phyloP scores from a whole-genome alignment of 2,113 vertebrate species.

The Callionymus lyra region DNA sequence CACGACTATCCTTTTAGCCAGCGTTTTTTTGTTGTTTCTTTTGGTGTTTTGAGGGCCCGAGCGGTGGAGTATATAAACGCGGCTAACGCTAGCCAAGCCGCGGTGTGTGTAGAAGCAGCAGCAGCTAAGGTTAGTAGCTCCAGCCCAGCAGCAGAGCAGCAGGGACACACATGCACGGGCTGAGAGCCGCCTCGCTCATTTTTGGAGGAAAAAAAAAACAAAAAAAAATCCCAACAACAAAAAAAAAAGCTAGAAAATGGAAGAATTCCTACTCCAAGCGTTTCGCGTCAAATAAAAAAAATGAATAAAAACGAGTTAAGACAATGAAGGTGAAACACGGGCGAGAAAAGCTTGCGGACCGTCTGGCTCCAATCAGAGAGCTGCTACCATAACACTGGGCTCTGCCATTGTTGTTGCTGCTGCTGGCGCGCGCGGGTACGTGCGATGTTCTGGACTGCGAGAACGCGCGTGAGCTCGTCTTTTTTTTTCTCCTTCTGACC shows the following conservation, averaged over 20 bases:
- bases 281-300: conserved; percentile 1
- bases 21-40: conserved; percentile 4
- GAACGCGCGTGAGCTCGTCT: conserved; percentile 14
- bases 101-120: conserved; percentile 48
- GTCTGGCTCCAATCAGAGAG: conserved; percentile 30
- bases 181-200: conserved; percentile 59
- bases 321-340: conserved; percentile 6
- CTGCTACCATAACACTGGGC: conserved; percentile 49
- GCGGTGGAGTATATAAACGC: background rate
- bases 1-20: conserved; percentile 37
- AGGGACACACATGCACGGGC: conserved; percentile 60
- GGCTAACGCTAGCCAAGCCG: conserved; percentile 51
- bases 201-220: conserved; percentile 25
- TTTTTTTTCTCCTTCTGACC: conserved; percentile 38
- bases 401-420: conserved; percentile 63
- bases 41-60: no score
- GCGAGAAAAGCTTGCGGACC: conserved; percentile 13
- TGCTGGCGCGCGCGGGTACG: conserved; percentile 43
- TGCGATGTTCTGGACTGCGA: conserved; percentile 44
- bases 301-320: conserved; percentile 1
- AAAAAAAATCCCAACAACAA: conserved; percentile 15
- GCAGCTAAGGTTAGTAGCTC: conserved; percentile 59
- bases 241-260: conserved; percentile 1
- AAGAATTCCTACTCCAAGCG: conserved; percentile 1
- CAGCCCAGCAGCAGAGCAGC: conserved; percentile 53